Evolutionary conservation across 1,140 invertebrate genomes (phyloP).

Genomic region (Lordiphosa collinella): DNA sequence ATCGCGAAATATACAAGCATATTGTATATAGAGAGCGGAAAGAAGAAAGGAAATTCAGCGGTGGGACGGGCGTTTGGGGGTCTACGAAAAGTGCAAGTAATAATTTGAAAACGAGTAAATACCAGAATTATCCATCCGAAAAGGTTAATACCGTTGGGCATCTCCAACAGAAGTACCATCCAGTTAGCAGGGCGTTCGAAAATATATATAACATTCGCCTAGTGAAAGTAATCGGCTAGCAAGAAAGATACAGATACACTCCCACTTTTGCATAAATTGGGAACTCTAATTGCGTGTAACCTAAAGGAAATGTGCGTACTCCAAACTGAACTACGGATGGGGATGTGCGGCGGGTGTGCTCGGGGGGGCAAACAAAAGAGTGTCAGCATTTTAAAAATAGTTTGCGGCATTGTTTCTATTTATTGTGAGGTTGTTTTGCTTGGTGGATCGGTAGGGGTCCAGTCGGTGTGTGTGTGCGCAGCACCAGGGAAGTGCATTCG

Average conservation of each 20-base stretch:
- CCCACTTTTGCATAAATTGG: slow-evolving; percentile 46
- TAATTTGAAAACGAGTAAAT: slow-evolving; percentile 45
- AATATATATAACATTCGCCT: slow-evolving; percentile 53
- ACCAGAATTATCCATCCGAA: slow-evolving; percentile 14
- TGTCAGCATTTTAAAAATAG: slow-evolving; percentile 73
- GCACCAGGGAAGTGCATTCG: slow-evolving; percentile 47
- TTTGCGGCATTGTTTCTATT: slow-evolving; percentile 65
- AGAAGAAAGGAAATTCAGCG: slow-evolving; percentile 15
- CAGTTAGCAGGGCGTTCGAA: slow-evolving; percentile 6
- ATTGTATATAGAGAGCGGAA: slow-evolving; percentile 19
- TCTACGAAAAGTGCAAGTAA: slow-evolving; percentile 73
- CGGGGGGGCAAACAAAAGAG: slow-evolving; percentile 58
- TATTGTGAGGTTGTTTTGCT: slow-evolving; percentile 48
- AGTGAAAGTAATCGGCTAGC: slow-evolving; percentile 63
- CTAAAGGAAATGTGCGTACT: slow-evolving; percentile 65
- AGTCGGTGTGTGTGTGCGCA: slow-evolving; percentile 5
- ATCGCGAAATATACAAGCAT: slow-evolving; percentile 37
- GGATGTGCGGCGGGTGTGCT: slow-evolving; percentile 1
- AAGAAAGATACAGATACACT: slow-evolving; percentile 16
- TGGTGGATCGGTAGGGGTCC: not conserved
- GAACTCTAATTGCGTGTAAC: slow-evolving; percentile 73
- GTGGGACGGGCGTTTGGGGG: slow-evolving; percentile 34
- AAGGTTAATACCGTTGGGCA: no score
- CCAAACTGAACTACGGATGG: slow-evolving; percentile 5
- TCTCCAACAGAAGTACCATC: no score